A percentile compares a stretch with the other conserved stretches of the same genome.
Conservation (phyloP, 2,797 vertebrate species). For the Ficedula albicollis region DNA sequence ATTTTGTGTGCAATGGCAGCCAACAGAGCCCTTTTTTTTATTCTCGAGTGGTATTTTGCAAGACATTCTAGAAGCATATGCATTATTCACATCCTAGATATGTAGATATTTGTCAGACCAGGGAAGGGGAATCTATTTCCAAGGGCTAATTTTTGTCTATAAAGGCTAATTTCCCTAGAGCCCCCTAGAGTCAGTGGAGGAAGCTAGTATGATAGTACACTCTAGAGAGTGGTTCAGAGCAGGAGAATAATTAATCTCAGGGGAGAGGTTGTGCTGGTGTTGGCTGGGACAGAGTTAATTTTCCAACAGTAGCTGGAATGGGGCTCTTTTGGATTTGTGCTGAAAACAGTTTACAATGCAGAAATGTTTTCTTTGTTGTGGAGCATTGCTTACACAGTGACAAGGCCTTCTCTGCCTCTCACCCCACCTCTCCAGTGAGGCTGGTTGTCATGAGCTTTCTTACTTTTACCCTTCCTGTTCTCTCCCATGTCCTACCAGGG, state of each 20-base stretch:
- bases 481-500: not conserved
- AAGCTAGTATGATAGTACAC: not conserved
- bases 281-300: not conserved
- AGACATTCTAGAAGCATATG: not conserved
- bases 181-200: not conserved
- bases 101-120: conserved; percentile 46
- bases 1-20: not conserved
- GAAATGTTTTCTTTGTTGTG: not conserved
- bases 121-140: conserved; percentile 25
- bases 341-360: not conserved
- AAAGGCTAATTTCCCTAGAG: conserved; percentile 55
- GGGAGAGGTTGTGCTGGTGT: not conserved
- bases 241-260: conserved; percentile 49
- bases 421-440: rapidly evolving
- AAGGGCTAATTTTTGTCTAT: conserved; percentile 60
- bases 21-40: not conserved
- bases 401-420: not conserved
- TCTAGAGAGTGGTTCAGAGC: not conserved
- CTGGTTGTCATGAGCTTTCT: rapidly evolving
- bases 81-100: conserved; percentile 29
- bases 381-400: not conserved
- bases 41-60: not conserved
- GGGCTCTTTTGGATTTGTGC: not conserved
- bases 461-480: not conserved
- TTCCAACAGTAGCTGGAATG: not conserved